Evolutionary conservation across 2,888 invertebrate species (phyloP).

Genomic region (Sphaeridia pumilis): DNA sequence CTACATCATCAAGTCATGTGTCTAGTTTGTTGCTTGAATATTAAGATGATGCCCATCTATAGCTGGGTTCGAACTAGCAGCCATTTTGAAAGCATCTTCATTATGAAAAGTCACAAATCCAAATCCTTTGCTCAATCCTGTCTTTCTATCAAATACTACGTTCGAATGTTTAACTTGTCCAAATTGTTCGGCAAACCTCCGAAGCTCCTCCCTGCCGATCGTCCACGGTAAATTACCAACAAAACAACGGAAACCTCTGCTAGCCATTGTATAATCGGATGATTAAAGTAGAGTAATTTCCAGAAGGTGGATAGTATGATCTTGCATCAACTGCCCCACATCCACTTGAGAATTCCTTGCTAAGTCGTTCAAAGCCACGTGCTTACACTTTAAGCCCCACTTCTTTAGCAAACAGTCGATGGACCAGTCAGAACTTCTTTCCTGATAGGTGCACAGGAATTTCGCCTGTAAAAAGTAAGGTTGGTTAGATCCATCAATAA

Average conservation of each 20-base stretch:
- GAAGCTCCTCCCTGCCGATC: constrained; percentile 57
- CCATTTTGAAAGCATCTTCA: constrained; percentile 50
- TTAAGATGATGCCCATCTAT: constrained; percentile 57
- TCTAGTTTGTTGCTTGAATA: constrained; percentile 47
- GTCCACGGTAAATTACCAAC: constrained; percentile 74
- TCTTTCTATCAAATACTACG: constrained; percentile 62
- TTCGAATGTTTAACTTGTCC: constrained; percentile 54
- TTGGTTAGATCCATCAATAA: too few species aligned
- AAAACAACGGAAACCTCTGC: constrained; percentile 42
- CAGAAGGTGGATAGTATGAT: constrained; percentile 71
- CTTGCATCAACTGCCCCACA: constrained; percentile 61
- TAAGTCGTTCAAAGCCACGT: constrained; percentile 61
- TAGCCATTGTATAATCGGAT: constrained; percentile 4
- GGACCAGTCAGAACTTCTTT: constrained; percentile 85
- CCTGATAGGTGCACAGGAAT: constrained; percentile 87
- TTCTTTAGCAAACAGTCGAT: constrained; percentile 77
- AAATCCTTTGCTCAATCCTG: constrained; percentile 63
- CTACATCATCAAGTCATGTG: too few species aligned
- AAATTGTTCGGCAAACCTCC: constrained; percentile 63
- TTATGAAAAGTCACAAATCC: constrained; percentile 60
- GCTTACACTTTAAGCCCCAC: constrained; percentile 71
- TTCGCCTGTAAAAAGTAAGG: constrained; percentile 47
- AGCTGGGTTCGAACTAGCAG: constrained; percentile 44
- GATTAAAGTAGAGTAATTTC: constrained; percentile 53
- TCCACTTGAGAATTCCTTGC: constrained; percentile 60